A percentile compares a stretch with the other conserved stretches of the same genome.
phyloP scores from a whole-genome alignment of 1,140 invertebrate species.

The Phymastichus coffea region DNA sequence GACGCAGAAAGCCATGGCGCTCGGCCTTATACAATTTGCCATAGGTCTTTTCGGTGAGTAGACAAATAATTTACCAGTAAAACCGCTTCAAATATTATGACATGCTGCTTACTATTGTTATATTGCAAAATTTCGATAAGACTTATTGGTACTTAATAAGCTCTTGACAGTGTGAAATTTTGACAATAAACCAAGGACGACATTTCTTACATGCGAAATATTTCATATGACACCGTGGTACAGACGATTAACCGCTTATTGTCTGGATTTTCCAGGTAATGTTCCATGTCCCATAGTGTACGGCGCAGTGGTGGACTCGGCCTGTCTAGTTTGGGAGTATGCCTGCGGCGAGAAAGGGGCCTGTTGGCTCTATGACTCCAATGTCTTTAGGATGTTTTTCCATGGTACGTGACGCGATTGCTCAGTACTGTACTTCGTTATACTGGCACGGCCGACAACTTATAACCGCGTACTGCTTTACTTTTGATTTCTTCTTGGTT shows the following conservation, averaged over 20 bases:
- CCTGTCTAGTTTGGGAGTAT: slow-evolving; percentile 84
- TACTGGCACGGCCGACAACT: too few relatives aligned
- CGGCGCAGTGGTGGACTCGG: slow-evolving; percentile 87
- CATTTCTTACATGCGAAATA: too few relatives aligned
- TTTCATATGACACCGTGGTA: too few relatives aligned
- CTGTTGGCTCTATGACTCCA: slow-evolving; percentile 83
- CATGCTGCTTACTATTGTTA: too few relatives aligned
- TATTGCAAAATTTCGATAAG: too few relatives aligned
- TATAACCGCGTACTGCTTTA: too few relatives aligned
- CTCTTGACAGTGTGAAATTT: too few relatives aligned
- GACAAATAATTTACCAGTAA: not conserved
- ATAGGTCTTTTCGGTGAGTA: slow-evolving; percentile 83
- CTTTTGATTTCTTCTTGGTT: too few relatives aligned
- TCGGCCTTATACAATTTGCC: slow-evolving; percentile 90
- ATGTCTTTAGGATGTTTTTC: slow-evolving; percentile 80
- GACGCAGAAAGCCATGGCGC: slow-evolving; percentile 89
- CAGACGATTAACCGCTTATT: too few relatives aligned
- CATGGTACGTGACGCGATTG: slow-evolving; percentile 64
- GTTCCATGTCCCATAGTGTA: slow-evolving; percentile 92
- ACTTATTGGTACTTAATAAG: too few relatives aligned
- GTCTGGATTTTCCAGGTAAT: slow-evolving; percentile 65
- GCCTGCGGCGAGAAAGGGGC: slow-evolving; percentile 73
- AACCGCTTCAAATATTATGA: not conserved
- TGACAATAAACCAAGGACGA: too few relatives aligned
- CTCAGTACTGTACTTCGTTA: too few relatives aligned